These are phyloP conservation scores for Brachypteracias leptosomus DNA, from an alignment of 2,113 vertebrate genomes.

Conservation along the genomic window DNA sequence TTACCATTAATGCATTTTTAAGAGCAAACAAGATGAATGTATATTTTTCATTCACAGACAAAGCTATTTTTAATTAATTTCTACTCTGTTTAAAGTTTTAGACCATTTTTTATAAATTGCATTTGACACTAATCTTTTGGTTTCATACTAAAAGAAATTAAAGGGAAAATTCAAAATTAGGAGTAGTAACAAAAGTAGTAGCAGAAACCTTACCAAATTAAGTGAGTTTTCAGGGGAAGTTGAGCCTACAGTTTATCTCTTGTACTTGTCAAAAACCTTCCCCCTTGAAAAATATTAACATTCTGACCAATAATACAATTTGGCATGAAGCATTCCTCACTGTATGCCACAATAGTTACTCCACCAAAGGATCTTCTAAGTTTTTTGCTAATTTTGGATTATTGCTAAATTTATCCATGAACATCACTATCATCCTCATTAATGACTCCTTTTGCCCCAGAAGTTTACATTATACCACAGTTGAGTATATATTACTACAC, in stretches of 20 bases:
- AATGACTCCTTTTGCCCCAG: not conserved
- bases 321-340: not conserved
- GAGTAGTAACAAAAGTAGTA: not conserved
- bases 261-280: not conserved
- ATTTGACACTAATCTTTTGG: not conserved
- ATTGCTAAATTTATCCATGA: not conserved
- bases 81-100: not conserved
- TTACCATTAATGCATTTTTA: not conserved
- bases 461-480: not conserved
- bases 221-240: not conserved
- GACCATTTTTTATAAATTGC: not conserved
- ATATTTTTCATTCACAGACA: not conserved
- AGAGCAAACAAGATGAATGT: not conserved
- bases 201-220: not conserved
- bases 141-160: not conserved
- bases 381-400: not conserved
- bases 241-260: not conserved
- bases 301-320: not conserved
- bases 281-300: not conserved
- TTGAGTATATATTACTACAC: not conserved
- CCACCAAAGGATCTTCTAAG: not conserved
- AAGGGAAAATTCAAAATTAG: not conserved
- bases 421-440: not conserved
- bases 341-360: not conserved
- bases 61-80: not conserved